These are phyloP conservation scores for Hecatera dysodea DNA, from an alignment of 2,888 invertebrate species.

Conservation along the genomic window DNA sequence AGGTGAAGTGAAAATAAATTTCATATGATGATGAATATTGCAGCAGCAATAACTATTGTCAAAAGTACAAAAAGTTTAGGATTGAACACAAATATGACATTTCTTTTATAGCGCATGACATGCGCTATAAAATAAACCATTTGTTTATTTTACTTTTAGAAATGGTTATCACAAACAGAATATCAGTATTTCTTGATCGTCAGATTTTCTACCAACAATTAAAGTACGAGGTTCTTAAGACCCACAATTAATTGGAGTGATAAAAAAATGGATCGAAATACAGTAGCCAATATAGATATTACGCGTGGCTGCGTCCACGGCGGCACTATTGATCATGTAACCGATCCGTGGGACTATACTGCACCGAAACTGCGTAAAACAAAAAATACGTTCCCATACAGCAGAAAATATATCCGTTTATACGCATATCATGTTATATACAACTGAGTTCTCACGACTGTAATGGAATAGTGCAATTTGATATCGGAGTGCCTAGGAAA, in stretches of 20 bases:
- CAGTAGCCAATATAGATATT: background rate
- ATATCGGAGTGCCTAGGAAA: conserved; percentile 8
- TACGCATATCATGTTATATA: conserved; percentile 35
- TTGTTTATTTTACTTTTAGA: too few relatives aligned
- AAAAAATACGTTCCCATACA: conserved; percentile 19
- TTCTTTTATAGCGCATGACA: too few relatives aligned
- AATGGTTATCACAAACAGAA: too few relatives aligned
- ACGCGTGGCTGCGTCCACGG: conserved; percentile 27
- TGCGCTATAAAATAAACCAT: too few relatives aligned
- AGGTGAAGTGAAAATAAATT: too few relatives aligned
- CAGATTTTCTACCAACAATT: background rate
- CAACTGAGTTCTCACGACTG: conserved; percentile 43
- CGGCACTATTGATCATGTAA: conserved; percentile 30
- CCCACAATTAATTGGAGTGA: background rate
- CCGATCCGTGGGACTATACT: conserved; percentile 33
- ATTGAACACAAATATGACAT: too few relatives aligned
- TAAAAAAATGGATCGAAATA: conserved; percentile 16
- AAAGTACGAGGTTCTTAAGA: background rate
- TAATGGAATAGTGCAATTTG: conserved; percentile 29
- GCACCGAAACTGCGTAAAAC: conserved; percentile 12
- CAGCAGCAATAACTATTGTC: too few relatives aligned
- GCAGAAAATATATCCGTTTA: conserved; percentile 29
- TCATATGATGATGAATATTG: too few relatives aligned
- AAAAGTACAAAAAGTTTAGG: too few relatives aligned
- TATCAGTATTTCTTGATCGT: too few relatives aligned